Conservation (phyloP, 1,140 invertebrate genomes). For the Lordiphosa clarofinis region DNA sequence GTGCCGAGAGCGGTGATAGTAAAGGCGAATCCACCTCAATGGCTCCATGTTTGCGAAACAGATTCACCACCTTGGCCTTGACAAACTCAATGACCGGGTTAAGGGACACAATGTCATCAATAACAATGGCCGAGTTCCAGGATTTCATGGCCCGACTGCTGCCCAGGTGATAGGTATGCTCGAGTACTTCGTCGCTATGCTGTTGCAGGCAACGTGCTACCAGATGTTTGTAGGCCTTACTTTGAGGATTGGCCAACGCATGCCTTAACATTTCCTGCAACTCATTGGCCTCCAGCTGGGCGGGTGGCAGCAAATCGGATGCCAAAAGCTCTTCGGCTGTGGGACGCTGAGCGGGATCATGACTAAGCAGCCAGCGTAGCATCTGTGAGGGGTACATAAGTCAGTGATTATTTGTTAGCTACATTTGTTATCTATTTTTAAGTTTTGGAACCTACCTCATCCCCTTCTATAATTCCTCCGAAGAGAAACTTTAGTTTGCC, state of each 20-base stretch:
- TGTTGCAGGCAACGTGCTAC: constrained; percentile 86
- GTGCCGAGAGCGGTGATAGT: constrained; percentile 85
- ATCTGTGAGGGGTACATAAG: constrained; percentile 30
- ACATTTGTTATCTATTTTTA: too few species aligned
- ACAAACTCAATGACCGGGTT: constrained; percentile 75
- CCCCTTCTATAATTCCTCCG: too few species aligned
- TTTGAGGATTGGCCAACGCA: constrained; percentile 88
- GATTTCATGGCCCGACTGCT: constrained; percentile 74
- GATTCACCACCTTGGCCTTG: constrained; percentile 81
- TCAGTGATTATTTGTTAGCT: too few species aligned
- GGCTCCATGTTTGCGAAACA: constrained; percentile 90
- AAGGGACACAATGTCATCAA: constrained; percentile 77
- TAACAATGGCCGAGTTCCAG: constrained; percentile 66
- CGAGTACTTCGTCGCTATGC: constrained; percentile 84
- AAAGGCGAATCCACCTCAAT: constrained; percentile 87
- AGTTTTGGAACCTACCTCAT: too few species aligned
- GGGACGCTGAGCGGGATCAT: constrained; percentile 90
- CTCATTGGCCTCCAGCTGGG: constrained; percentile 87
- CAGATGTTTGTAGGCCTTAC: constrained; percentile 90
- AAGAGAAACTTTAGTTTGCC: too few species aligned
- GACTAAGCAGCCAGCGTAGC: constrained; percentile 88
- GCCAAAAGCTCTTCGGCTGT: constrained; percentile 90
- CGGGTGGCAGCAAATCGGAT: constrained; percentile 88
- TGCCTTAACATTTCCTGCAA: constrained; percentile 89
- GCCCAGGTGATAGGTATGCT: constrained; percentile 88